A percentile compares a stretch with the other conserved stretches of the same genome.
phyloP scores from a whole-genome alignment of 2,888 invertebrate species.

The Nasonia oneida region DNA sequence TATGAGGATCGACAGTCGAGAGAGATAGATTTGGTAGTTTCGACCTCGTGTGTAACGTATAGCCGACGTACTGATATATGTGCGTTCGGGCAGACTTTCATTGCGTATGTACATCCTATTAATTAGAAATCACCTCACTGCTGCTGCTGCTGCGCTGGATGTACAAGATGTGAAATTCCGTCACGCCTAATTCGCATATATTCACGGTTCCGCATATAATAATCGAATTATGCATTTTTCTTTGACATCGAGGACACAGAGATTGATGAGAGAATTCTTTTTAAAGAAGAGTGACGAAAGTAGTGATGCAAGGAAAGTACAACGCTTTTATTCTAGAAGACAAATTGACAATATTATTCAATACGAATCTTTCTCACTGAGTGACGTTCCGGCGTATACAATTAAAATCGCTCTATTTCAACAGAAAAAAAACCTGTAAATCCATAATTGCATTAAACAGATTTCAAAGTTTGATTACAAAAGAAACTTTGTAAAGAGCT shows the following conservation, averaged over 20 bases:
- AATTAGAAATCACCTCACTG: constrained; percentile 38
- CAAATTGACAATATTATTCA: no score
- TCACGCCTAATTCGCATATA: constrained; percentile 26
- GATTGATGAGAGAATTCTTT: neutral
- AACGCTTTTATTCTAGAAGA: no score
- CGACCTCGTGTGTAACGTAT: constrained; percentile 24
- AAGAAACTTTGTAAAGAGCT: constrained; percentile 53
- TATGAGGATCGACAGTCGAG: constrained; percentile 11
- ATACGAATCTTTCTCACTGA: no score
- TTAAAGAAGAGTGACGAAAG: neutral
- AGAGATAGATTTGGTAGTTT: neutral
- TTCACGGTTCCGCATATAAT: neutral
- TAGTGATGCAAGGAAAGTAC: neutral
- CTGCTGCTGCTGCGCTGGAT: neutral
- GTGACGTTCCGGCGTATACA: no score
- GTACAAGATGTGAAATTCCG: neutral
- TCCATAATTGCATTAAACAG: neutral
- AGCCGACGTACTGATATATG: neutral
- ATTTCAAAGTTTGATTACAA: constrained; percentile 34
- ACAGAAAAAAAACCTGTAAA: neutral
- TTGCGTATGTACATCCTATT: constrained; percentile 36
- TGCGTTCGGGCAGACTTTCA: constrained; percentile 27
- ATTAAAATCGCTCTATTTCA: no score
- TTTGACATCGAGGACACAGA: neutral
- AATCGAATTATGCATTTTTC: no score